phyloP scores from a whole-genome alignment of 2,888 invertebrate species.

The Gari tellinella region DNA sequence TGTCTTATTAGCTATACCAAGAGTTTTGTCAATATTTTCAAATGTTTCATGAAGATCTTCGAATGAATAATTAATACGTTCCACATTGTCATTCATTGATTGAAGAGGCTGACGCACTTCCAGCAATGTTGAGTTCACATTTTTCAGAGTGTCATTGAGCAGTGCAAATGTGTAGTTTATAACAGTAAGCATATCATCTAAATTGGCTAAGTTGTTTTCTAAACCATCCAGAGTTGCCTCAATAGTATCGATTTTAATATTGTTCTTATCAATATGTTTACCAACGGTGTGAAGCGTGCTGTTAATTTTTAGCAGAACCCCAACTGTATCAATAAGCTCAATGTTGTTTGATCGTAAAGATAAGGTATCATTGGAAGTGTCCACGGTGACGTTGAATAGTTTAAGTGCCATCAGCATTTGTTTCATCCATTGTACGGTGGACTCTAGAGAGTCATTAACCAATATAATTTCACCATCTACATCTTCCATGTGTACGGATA shows the following conservation, averaged over 20 bases:
- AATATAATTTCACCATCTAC: conserved; percentile 19
- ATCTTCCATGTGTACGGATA: conserved; percentile 17
- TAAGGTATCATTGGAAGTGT: conserved; percentile 28
- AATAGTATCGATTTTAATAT: conserved; percentile 40
- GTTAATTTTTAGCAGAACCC: conserved; percentile 48
- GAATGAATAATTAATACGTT: conserved; percentile 3
- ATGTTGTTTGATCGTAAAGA: conserved; percentile 30
- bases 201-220: conserved; percentile 26
- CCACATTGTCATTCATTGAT: conserved; percentile 30
- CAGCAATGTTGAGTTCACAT: conserved; percentile 36
- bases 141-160: conserved; percentile 31
- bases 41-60: conserved; percentile 13
- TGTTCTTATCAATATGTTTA: conserved; percentile 45
- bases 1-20: conserved; percentile 34
- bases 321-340: conserved; percentile 42
- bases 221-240: conserved; percentile 19
- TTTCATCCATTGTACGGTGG: conserved; percentile 39
- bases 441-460: conserved; percentile 45
- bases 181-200: conserved; percentile 31
- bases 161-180: conserved; percentile 32
- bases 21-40: conserved; percentile 28
- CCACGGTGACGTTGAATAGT: conserved; percentile 28
- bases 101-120: conserved; percentile 25
- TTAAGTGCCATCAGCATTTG: conserved; percentile 38
- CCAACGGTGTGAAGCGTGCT: conserved; percentile 40